Percentiles rank a stretch among this genome's conserved stretches.
Evolutionary conservation across 1,140 invertebrate species (phyloP).

Genomic region (Pseudachorutes palmiensis): DNA sequence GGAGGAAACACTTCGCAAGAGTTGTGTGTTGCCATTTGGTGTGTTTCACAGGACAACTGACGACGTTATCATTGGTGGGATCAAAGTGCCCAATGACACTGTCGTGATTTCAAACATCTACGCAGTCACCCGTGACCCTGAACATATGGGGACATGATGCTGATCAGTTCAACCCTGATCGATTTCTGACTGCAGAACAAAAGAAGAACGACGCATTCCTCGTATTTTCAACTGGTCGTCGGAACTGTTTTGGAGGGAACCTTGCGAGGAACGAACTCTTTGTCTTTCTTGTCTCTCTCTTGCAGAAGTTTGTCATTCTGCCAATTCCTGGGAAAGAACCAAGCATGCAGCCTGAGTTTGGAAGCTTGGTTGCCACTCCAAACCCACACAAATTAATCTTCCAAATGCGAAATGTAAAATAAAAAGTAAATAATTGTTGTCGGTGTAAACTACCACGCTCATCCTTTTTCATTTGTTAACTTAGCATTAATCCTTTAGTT

Average conservation of each 20-base stretch:
- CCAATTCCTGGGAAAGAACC: background rate
- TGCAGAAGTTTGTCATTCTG: constrained; percentile 5
- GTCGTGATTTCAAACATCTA: constrained; percentile 43
- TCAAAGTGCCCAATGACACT: constrained; percentile 41
- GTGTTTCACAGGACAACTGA: constrained; percentile 7
- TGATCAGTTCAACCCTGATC: constrained; percentile 58
- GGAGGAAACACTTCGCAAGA: constrained; percentile 14
- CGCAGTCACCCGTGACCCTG: constrained; percentile 42
- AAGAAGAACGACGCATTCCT: constrained; percentile 55
- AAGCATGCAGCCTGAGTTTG: background rate
- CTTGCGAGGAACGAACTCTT: constrained; percentile 48
- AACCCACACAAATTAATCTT: background rate
- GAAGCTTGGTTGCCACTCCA: background rate
- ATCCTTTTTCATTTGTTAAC: too few species aligned
- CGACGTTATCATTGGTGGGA: constrained; percentile 38
- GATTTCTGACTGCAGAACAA: constrained; percentile 51
- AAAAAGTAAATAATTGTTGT: too few species aligned
- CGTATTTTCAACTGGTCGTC: constrained; percentile 73
- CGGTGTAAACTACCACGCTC: too few species aligned
- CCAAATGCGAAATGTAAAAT: too few species aligned
- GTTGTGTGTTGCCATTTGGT: constrained; percentile 12
- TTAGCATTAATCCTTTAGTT: too few species aligned
- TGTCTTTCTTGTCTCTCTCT: background rate
- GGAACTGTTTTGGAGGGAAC: constrained; percentile 80
- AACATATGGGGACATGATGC: constrained; percentile 57